A percentile compares a stretch with the other conserved stretches of the same genome.
Conservation (phyloP, 2,113 vertebrate species). For the Brienomyrus longianalis region DNA sequence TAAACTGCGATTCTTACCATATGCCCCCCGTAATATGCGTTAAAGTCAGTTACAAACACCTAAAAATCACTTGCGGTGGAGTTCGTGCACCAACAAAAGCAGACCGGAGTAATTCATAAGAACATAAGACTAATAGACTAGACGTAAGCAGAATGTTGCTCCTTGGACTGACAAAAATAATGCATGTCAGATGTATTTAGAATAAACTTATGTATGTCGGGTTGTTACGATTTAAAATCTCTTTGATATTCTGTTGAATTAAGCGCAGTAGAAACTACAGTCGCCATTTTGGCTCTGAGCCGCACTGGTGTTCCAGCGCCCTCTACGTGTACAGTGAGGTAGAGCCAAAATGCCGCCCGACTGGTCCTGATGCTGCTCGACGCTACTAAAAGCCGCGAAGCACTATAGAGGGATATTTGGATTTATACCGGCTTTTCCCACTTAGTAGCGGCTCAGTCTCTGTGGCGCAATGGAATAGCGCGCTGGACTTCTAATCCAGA, state of each 20-base stretch:
- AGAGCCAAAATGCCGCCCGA: background rate
- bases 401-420: constrained; percentile 32
- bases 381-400: constrained; percentile 10
- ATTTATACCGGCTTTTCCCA: constrained; percentile 46
- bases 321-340: constrained; percentile 39
- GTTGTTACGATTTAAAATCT: background rate
- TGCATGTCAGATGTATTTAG: background rate
- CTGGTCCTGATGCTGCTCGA: constrained; percentile 68
- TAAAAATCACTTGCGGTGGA: background rate
- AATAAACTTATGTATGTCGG: background rate
- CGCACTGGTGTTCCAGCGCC: constrained; percentile 37
- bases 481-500: constrained; percentile 99
- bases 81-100: background rate
- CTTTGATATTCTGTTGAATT: background rate
- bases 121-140: background rate
- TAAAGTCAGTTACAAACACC: background rate
- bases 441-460: constrained; percentile 52
- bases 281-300: constrained; percentile 22
- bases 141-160: background rate
- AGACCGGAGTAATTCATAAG: background rate
- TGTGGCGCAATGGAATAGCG: constrained; percentile 99
- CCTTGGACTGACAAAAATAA: background rate
- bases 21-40: background rate
- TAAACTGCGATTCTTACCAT: background rate
- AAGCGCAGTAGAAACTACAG: background rate